These are phyloP conservation scores for Atopsyche davidsoni DNA, from an alignment of 1,140 invertebrate genomes.

Conservation along the genomic window DNA sequence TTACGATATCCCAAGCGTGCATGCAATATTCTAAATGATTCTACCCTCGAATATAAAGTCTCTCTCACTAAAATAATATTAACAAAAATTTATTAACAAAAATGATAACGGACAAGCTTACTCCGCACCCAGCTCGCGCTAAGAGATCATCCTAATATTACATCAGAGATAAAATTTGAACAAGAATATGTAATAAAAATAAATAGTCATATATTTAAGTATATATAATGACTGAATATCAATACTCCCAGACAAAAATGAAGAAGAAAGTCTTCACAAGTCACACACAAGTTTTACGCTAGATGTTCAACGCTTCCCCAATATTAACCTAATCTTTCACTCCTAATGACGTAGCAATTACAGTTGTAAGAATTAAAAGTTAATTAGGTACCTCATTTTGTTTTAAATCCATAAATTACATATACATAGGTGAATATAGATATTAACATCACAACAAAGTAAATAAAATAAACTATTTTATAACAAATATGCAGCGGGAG, in stretches of 20 bases:
- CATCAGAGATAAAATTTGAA: conserved; percentile 26
- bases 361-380: conserved; percentile 28
- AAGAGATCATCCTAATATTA: conserved; percentile 23
- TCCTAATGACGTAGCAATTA: conserved; percentile 26
- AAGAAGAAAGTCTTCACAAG: conserved; percentile 19
- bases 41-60: conserved; percentile 22
- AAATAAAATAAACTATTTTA: conserved; percentile 31
- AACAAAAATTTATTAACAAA: conserved; percentile 27
- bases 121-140: conserved; percentile 14
- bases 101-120: conserved; percentile 17
- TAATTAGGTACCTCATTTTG: conserved; percentile 29
- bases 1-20: conserved; percentile 21
- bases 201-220: conserved; percentile 26
- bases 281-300: conserved; percentile 20
- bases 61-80: conserved; percentile 26
- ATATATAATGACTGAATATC: conserved; percentile 26
- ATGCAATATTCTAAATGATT: conserved; percentile 16
- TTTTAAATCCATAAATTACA: conserved; percentile 27
- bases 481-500: conserved; percentile 17
- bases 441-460: conserved; percentile 31
- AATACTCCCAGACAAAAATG: conserved; percentile 21
- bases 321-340: conserved; percentile 26
- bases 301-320: conserved; percentile 22
- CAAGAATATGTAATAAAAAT: conserved; percentile 27
- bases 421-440: conserved; percentile 24